phyloP scores from a whole-genome alignment of 2,797 vertebrate species.

The Lagorchestes hirsutus region DNA sequence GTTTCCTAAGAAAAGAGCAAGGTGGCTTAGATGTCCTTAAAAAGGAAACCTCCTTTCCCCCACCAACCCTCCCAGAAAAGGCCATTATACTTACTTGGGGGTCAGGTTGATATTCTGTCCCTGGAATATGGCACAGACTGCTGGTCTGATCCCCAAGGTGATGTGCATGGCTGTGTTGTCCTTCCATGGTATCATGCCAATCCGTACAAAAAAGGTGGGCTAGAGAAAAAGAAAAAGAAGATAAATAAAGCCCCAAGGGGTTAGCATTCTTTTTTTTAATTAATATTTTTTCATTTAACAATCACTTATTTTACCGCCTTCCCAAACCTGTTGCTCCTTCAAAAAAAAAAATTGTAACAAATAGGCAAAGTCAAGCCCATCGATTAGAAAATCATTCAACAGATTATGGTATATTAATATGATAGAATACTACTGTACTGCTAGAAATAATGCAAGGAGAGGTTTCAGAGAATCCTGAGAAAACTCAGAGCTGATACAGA shows the following conservation, averaged over 20 bases:
- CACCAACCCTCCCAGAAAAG: background rate
- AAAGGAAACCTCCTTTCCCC: background rate
- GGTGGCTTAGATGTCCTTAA: background rate
- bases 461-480: background rate
- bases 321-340: background rate
- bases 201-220: slow-evolving; percentile 71
- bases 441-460: background rate
- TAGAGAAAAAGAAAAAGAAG: background rate
- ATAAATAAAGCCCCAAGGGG: background rate
- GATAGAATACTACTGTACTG: background rate
- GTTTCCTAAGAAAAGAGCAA: background rate
- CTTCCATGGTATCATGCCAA: slow-evolving; percentile 93
- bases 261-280: background rate
- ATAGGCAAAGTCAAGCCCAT: background rate
- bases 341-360: background rate
- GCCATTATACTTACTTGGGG: slow-evolving; percentile 85
- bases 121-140: slow-evolving; percentile 87
- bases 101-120: slow-evolving; percentile 86
- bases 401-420: background rate
- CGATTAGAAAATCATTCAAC: background rate
- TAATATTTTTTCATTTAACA: background rate
- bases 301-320: background rate
- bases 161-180: slow-evolving; percentile 89
- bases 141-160: slow-evolving; percentile 90
- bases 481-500: background rate